Evolutionary conservation across 2,113 vertebrate genomes (phyloP), one percentile per base, ranked within the genome.

Genomic region (Nanorana parkeri): DNA sequence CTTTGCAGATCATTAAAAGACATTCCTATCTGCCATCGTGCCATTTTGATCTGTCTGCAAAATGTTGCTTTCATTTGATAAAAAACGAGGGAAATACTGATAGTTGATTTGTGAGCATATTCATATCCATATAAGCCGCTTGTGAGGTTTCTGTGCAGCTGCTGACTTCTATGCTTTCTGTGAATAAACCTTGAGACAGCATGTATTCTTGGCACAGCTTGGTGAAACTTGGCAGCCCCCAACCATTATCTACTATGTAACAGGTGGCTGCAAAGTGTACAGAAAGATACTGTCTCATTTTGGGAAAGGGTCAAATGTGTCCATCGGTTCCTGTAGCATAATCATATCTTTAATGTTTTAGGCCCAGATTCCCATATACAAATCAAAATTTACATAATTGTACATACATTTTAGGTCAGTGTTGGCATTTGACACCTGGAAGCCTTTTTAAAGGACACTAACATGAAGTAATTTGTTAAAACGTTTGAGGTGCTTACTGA

Each of bases 111-210:
- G 23, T 13, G 17, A 17, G 29, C 15, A 47, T 68, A 79, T 56
- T 68, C 8, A 13, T 60, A 19, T 60, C 54, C 66, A 24, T 60
- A 13, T 3, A 17, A n/a, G 54, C 17, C 65, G 56, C 20, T 64
- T 60, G 28, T 63, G 56, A 61, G 54, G 61, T 63, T 64, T 68
- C 52, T 68, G 54, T 36, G 29, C 77, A 68, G 66, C 54, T 79
- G 77, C 56, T 41, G 64, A 68, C 77, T 32, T 68, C 68, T 28
- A 69, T 79, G 56, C 77, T 79, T 79, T 68, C 65, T 69, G 65
- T 68, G 52, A 68, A 79, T 79, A 79, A 68, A 58, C n/a, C 28
- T 68, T 69, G 52, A 60, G 66, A 23, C 77, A 69, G 77, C 65
- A 68, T 79, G 60, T 79, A 68, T 68, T 79, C 77, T 69, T 79